phyloP scores from a whole-genome alignment of 2,888 invertebrate species.

The Drosophila formosana region DNA sequence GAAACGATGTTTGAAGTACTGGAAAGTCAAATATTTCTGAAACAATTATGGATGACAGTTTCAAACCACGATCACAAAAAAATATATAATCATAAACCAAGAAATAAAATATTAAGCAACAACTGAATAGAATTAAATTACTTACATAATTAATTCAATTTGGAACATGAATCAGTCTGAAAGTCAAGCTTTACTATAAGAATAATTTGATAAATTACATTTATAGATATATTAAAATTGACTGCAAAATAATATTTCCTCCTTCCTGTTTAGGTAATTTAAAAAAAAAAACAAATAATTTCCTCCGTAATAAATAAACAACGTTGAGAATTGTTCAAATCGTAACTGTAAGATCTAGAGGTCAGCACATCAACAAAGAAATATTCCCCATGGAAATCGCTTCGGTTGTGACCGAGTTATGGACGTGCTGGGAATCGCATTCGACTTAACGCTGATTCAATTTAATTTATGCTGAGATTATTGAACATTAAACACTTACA shows the following conservation, averaged over 20 bases:
- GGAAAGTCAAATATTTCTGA: background rate
- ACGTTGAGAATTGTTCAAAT: background rate
- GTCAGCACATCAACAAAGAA: background rate
- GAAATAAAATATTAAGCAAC: background rate
- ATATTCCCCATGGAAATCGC: background rate
- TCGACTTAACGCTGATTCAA: background rate
- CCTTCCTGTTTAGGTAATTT: background rate
- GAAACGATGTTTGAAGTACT: background rate
- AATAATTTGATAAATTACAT: background rate
- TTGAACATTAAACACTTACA: constrained; percentile 71
- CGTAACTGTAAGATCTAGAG: background rate
- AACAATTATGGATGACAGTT: background rate
- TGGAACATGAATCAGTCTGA: background rate
- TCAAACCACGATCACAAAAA: background rate
- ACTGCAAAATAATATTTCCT: background rate
- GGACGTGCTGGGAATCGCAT: background rate
- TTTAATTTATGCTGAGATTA: background rate
- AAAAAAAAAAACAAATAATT: background rate
- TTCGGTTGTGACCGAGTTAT: background rate
- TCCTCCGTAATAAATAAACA: background rate
- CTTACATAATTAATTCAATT: background rate
- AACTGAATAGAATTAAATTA: background rate
- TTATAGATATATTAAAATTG: background rate
- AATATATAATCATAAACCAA: no score
- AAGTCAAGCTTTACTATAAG: background rate